Evolutionary conservation across 2,113 vertebrate genomes (phyloP).

Genomic region (Edolisoma coerulescens): DNA sequence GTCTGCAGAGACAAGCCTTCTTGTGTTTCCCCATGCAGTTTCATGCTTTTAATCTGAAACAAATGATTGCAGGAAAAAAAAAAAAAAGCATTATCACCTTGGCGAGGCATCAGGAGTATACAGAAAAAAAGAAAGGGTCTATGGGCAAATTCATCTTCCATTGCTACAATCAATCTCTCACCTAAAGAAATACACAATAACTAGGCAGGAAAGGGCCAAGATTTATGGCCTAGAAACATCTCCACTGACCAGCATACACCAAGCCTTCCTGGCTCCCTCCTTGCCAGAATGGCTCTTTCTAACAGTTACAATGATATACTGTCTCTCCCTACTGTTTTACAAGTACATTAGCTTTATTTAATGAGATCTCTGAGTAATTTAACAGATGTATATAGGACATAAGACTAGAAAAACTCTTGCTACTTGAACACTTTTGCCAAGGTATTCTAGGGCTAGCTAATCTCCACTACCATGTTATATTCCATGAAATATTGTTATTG

Average conservation of each 20-base stretch:
- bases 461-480: conserved; percentile 37
- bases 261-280: conserved; percentile 84
- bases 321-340: conserved; percentile 98
- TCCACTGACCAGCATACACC: conserved; percentile 97
- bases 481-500: conserved; percentile 51
- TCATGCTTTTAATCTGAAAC: conserved; percentile 89
- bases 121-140: conserved; percentile 83
- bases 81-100: conserved; percentile 75
- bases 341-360: conserved; percentile 99
- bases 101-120: conserved; percentile 69
- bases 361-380: conserved; percentile 95
- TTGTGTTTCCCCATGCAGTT: conserved; percentile 73
- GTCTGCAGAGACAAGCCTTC: conserved; percentile 45
- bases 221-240: conserved; percentile 96
- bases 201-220: conserved; percentile 96
- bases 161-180: conserved; percentile 99
- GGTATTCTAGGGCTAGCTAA: conserved; percentile 62
- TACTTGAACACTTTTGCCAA: conserved; percentile 78
- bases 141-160: conserved; percentile 96
- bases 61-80: conserved; percentile 77
- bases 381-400: conserved; percentile 92
- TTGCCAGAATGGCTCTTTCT: conserved; percentile 81
- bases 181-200: conserved; percentile 99
- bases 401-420: conserved; percentile 80
- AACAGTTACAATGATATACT: conserved; percentile 96